These are phyloP conservation scores for Ditylenchus weischeri DNA, from an alignment of 2,888 invertebrate genomes.

Conservation along the genomic window DNA sequence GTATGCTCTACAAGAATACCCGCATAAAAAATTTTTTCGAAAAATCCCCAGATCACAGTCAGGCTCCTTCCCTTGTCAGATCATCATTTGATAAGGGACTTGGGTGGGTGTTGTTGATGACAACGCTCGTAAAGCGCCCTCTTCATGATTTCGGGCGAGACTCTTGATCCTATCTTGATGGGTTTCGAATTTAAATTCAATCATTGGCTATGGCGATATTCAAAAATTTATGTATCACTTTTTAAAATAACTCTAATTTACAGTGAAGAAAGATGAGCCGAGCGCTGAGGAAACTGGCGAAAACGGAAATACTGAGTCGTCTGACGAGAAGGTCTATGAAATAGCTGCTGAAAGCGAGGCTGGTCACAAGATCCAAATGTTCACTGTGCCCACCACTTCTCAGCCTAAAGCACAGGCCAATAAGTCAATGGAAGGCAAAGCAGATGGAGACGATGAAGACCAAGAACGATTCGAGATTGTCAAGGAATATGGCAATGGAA, in stretches of 20 bases:
- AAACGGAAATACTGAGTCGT: neutral
- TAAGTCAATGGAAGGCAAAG: neutral
- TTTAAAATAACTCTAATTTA: too few species aligned
- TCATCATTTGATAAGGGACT: too few species aligned
- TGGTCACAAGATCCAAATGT: constrained; percentile 28
- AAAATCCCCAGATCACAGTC: too few species aligned
- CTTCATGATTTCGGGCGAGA: too few species aligned
- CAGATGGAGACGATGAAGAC: constrained; percentile 14
- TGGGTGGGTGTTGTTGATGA: too few species aligned
- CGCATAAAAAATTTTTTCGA: too few species aligned
- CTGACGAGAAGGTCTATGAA: neutral
- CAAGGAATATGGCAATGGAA: constrained; percentile 16
- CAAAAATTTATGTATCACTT: too few species aligned
- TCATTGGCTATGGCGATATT: too few species aligned
- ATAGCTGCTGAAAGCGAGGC: neutral
- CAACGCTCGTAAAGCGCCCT: too few species aligned
- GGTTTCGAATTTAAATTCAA: neutral
- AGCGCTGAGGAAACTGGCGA: neutral
- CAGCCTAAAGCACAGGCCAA: neutral
- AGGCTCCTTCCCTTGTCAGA: too few species aligned
- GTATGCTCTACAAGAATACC: too few species aligned
- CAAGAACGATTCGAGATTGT: constrained; percentile 13
- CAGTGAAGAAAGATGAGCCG: neutral
- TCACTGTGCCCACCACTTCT: constrained; percentile 18
- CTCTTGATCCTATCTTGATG: too few species aligned